phyloP scores from a whole-genome alignment of 1,140 invertebrate species.

The Grapholita molesta region DNA sequence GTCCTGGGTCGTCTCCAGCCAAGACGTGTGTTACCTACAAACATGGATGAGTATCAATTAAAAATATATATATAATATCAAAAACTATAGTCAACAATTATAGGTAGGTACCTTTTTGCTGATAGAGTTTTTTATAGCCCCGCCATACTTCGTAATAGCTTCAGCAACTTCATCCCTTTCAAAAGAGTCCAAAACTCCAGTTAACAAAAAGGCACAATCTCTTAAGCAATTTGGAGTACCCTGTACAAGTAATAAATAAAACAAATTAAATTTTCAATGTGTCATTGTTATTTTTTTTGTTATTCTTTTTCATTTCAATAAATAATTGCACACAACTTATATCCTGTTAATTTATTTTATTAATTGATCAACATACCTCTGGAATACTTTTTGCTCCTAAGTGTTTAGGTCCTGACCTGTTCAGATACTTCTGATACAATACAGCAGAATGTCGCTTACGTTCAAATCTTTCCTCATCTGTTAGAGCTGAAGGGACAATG shows the following conservation, averaged over 20 bases:
- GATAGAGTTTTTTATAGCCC: conserved; percentile 84
- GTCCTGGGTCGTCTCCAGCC: conserved; percentile 90
- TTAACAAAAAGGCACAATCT: conserved; percentile 89
- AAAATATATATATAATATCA: background rate
- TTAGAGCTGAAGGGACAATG: conserved; percentile 55
- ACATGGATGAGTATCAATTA: no score
- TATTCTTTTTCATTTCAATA: background rate
- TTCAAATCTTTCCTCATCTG: conserved; percentile 82
- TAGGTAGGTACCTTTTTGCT: conserved; percentile 82
- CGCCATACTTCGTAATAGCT: conserved; percentile 89
- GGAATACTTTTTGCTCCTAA: conserved; percentile 91
- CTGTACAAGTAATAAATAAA: conserved; percentile 51
- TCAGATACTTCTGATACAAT: conserved; percentile 86
- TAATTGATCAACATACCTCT: conserved; percentile 82
- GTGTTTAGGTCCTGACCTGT: conserved; percentile 87
- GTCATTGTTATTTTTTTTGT: no score
- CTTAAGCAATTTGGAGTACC: conserved; percentile 87
- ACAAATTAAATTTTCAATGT: no score
- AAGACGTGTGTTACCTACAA: conserved; percentile 88
- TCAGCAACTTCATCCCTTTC: conserved; percentile 88
- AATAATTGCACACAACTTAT: no score
- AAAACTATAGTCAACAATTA: conserved; percentile 18
- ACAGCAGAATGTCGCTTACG: conserved; percentile 80
- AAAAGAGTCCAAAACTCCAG: conserved; percentile 93
- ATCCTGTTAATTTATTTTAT: no score